Conservation (phyloP, 2,113 vertebrate species). For the Thunnus thynnus region DNA sequence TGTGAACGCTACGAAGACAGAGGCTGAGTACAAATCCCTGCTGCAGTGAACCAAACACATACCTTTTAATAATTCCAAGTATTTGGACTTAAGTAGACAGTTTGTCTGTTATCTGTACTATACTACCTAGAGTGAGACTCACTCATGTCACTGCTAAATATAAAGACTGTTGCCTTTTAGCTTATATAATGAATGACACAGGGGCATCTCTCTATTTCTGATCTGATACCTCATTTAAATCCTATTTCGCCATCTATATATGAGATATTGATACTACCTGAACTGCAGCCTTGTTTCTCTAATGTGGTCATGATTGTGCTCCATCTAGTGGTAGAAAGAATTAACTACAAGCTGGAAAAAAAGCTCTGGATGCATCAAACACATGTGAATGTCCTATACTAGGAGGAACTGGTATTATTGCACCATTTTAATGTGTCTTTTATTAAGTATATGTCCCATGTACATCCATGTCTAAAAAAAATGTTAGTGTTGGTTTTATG, state of each 20-base stretch:
- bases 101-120: neutral
- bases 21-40: neutral
- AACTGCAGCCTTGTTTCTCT: slow-evolving; percentile 5
- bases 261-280: neutral
- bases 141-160: neutral
- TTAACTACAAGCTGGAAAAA: slow-evolving; percentile 29
- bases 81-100: neutral
- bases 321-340: slow-evolving; percentile 57
- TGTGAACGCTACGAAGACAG: slow-evolving; percentile 16
- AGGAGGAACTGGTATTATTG: neutral
- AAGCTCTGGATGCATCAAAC: neutral
- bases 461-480: neutral
- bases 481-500: neutral
- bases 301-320: neutral
- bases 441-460: neutral
- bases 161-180: neutral
- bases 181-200: slow-evolving; percentile 7
- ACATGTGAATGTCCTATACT: neutral
- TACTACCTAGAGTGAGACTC: slow-evolving; percentile 53
- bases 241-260: neutral
- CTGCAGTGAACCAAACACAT: neutral
- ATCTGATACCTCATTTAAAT: slow-evolving; percentile 51
- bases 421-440: neutral
- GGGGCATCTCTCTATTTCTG: neutral
- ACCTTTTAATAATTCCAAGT: neutral